These are phyloP conservation scores for Drosophila mulleri DNA, from an alignment of 2,888 invertebrate genomes.

Conservation along the genomic window DNA sequence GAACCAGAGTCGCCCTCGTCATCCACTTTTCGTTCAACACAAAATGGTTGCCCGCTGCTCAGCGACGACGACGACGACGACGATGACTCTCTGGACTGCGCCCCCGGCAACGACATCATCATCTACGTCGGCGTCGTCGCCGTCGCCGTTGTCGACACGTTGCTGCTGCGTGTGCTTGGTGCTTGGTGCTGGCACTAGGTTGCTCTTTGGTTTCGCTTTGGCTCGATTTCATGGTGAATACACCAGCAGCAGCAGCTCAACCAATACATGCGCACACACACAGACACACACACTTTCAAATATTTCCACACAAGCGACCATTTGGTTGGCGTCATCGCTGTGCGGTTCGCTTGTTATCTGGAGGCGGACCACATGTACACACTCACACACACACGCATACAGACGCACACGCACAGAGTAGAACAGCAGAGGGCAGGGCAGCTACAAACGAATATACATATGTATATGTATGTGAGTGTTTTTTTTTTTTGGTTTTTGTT, in stretches of 20 bases:
- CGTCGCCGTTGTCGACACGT: constrained; percentile 55
- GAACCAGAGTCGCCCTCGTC: constrained; percentile 54
- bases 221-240: constrained; percentile 78
- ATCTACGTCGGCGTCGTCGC: constrained; percentile 51
- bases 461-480: constrained; percentile 40
- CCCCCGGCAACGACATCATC: constrained; percentile 75
- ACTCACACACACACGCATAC: constrained; percentile 22
- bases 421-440: constrained; percentile 49
- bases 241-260: constrained; percentile 47
- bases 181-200: constrained; percentile 50
- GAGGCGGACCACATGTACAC: constrained; percentile 76
- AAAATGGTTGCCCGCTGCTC: constrained; percentile 69
- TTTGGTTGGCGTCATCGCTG: constrained; percentile 76
- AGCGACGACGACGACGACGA: constrained; percentile 22
- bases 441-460: constrained; percentile 40
- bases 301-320: constrained; percentile 40
- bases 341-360: constrained; percentile 75
- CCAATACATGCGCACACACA: constrained; percentile 42
- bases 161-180: constrained; percentile 65
- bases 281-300: constrained; percentile 12
- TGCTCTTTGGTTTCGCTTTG: constrained; percentile 74
- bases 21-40: constrained; percentile 59
- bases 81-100: constrained; percentile 62
- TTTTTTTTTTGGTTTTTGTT: constrained; percentile 17
- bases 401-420: constrained; percentile 21